Percentiles rank a stretch among this genome's conserved stretches.
Conservation (phyloP, 2,888 invertebrate species). For the Trissonchulus latispiculum region DNA sequence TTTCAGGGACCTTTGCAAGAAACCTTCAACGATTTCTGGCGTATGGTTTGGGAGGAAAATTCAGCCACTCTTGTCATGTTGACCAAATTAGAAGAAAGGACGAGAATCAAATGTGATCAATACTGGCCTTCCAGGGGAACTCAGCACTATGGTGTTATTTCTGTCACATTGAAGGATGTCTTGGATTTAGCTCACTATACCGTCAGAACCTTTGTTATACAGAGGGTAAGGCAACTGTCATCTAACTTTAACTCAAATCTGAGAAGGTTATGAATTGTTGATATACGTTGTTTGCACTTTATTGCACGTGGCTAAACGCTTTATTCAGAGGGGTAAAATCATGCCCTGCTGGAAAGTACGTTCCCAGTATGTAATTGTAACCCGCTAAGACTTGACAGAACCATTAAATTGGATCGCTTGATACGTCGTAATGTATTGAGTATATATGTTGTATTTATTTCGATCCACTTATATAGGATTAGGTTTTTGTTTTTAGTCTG, state of each 20-base stretch:
- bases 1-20: conserved; percentile 86
- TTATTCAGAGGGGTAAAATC: no score
- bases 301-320: no score
- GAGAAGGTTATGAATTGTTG: no score
- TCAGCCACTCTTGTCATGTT: conserved; percentile 96
- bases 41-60: conserved; percentile 97
- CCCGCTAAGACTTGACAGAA: no score
- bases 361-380: no score
- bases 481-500: conserved; percentile 27
- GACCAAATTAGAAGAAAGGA: conserved; percentile 94
- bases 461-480: no score
- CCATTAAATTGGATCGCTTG: no score
- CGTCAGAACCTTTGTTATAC: conserved; percentile 86
- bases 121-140: conserved; percentile 95
- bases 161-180: conserved; percentile 82
- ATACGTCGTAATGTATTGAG: no score
- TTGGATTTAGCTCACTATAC: conserved; percentile 96
- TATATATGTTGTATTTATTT: no score
- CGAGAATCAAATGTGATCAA: conserved; percentile 61
- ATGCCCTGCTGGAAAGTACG: no score
- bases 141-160: conserved; percentile 88
- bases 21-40: conserved; percentile 95
- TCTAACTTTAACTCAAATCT: no score
- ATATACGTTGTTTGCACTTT: no score
- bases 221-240: conserved; percentile 56